Percentiles rank a stretch among this genome's conserved stretches.
phyloP scores from a whole-genome alignment of 2,888 invertebrate species.

The Diabrotica balteata region DNA sequence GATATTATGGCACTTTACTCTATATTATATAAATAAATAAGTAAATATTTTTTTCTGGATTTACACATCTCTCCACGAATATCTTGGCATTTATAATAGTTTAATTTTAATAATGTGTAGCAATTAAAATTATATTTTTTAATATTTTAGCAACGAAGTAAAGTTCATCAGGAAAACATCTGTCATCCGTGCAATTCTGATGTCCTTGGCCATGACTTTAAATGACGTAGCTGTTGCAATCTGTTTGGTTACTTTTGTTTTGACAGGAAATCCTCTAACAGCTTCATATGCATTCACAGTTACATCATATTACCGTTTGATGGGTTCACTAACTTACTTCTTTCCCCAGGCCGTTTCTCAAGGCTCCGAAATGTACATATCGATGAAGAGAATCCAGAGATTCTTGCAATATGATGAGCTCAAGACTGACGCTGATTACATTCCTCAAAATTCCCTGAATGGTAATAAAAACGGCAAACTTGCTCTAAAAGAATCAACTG shows the following conservation, averaged over 20 bases:
- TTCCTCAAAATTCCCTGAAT: not conserved
- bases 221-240: slow-evolving; percentile 83
- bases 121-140: slow-evolving; percentile 9
- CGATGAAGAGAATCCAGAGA: slow-evolving; percentile 62
- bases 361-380: slow-evolving; percentile 68
- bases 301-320: slow-evolving; percentile 76
- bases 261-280: slow-evolving; percentile 65
- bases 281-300: slow-evolving; percentile 75
- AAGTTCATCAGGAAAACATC: slow-evolving; percentile 68
- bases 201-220: slow-evolving; percentile 75
- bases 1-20: too few relatives aligned
- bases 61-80: too few relatives aligned
- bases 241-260: slow-evolving; percentile 77
- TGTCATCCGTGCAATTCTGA: slow-evolving; percentile 70
- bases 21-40: too few relatives aligned
- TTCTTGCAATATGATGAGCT: slow-evolving; percentile 59
- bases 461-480: not conserved
- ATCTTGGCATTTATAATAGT: too few relatives aligned
- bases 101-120: not conserved
- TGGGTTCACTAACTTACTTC: slow-evolving; percentile 69
- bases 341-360: slow-evolving; percentile 70
- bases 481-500: not conserved
- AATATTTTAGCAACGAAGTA: slow-evolving; percentile 69
- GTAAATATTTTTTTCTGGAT: too few relatives aligned
- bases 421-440: not conserved